Base-by-base conservation (phyloP, 2,888 invertebrate species). In the Drosophila neutralis region DNA sequence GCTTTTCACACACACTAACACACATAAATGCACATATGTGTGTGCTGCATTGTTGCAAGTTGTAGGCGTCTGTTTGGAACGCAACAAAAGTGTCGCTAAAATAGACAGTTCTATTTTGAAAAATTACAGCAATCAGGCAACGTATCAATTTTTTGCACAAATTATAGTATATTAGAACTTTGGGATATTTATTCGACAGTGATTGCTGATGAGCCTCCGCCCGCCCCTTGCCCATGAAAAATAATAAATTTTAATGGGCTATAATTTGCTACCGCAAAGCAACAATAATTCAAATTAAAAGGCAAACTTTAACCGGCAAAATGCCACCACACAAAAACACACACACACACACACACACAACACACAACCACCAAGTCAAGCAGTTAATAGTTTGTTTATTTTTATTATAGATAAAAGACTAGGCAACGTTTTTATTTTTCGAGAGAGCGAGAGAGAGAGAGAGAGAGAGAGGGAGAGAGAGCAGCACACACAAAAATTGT, bases 181-280 rank as follows among this genome's bases (percentile, higher is more conserved):
- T 45, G 21, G 45, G 45, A 53, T 54, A 24, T 49, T 58, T 21
- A 15, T 24, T 51, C 33, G 61, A 42, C 52, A 57, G 38, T 73
- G 62, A 68, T 65, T 51, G 52, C 69, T 45, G 52, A 66, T 62
- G 60, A 53, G 60, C 6, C 57, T 21, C n/a, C 2, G 8, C 2
- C n/a, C 10, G 8, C 76, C 76, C 51, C 69, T 48, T 58, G 51
- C 24, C 45, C 7, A 52, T 31, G 66, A 51, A 78, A 88, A 75
- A 88, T 84, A 84, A 84, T 84, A 89, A 81, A 89, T 84, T 89
- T 84, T 84, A 84, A 84, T 84, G 69, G 87, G 29, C 87, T 86
- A 65, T 83, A 89, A 84, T 84, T 87, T 89, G 87, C 83, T 51
- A 80, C 54, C 73, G 71, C 88, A 73, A 76, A 82, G 74, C 80